A percentile compares a stretch with the other conserved stretches of the same genome.
Evolutionary conservation across 2,888 invertebrate species (phyloP).

Genomic region (Caenorhabditis afra): DNA sequence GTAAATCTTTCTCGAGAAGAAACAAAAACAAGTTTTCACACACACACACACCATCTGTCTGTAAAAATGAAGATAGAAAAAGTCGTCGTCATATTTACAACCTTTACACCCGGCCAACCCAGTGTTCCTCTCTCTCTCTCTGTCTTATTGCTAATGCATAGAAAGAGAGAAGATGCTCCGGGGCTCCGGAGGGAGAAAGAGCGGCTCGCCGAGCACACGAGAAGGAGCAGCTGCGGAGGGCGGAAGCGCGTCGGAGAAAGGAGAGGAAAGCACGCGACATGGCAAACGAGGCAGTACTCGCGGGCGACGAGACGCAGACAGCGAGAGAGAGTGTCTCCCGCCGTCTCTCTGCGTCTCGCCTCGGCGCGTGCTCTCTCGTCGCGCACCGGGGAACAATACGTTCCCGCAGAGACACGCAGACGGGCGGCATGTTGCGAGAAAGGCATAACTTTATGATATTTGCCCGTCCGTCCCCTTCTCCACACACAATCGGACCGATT

Average conservation of each 20-base stretch:
- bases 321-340: not conserved
- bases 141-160: conserved; percentile 20
- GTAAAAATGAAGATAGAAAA: not conserved
- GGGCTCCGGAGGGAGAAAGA: too few species aligned
- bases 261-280: too few species aligned
- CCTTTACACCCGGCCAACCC: too few species aligned
- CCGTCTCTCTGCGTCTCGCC: not conserved
- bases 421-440: conserved; percentile 31
- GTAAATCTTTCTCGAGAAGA: not conserved
- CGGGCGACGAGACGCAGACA: conserved; percentile 3
- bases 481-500: not conserved
- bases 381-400: conserved; percentile 26
- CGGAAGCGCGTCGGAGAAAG: too few species aligned
- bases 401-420: conserved; percentile 15
- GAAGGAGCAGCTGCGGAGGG: too few species aligned
- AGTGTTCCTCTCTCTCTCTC: not conserved
- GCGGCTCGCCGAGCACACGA: too few species aligned
- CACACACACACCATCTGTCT: not conserved
- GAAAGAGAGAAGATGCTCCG: not conserved
- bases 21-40: too few species aligned
- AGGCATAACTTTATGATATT: conserved; percentile 1
- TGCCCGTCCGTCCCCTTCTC: not conserved
- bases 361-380: not conserved
- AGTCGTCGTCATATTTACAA: too few species aligned
- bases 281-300: not conserved